A percentile compares a stretch with the other conserved stretches of the same genome.
These are phyloP conservation scores for Hedya salicella DNA, from an alignment of 2,888 invertebrate species.

Conservation along the genomic window DNA sequence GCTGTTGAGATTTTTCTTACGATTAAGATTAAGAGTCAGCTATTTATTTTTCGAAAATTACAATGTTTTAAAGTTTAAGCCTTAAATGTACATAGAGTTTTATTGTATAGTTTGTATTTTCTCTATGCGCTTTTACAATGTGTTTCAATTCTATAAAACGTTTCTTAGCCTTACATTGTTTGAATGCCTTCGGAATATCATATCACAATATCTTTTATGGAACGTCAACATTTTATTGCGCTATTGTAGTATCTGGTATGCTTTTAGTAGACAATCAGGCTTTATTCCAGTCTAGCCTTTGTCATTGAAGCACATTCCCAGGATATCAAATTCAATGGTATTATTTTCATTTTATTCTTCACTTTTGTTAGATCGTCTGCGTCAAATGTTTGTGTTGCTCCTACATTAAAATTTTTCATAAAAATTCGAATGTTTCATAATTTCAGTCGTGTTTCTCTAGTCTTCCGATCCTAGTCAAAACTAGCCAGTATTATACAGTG, in stretches of 20 bases:
- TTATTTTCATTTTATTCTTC: constrained; percentile 5
- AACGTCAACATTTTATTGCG: constrained; percentile 37
- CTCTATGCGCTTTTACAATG: neutral
- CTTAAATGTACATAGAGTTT: too few species aligned
- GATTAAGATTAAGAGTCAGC: too few species aligned
- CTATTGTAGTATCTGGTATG: constrained; percentile 19
- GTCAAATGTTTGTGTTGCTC: too few species aligned
- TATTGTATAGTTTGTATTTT: too few species aligned
- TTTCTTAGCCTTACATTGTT: constrained; percentile 30
- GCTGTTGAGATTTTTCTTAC: too few species aligned
- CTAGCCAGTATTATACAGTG: constrained; percentile 10
- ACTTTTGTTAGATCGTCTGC: neutral
- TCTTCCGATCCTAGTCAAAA: constrained; percentile 12
- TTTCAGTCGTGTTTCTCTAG: neutral
- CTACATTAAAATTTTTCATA: neutral
- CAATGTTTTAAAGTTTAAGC: too few species aligned
- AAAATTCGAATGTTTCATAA: neutral
- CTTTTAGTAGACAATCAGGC: constrained; percentile 30
- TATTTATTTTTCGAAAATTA: too few species aligned
- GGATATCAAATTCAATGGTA: constrained; percentile 25
- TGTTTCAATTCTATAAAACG: neutral
- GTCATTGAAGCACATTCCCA: constrained; percentile 17
- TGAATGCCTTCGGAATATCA: constrained; percentile 22
- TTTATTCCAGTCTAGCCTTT: constrained; percentile 33
- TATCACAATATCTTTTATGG: constrained; percentile 32